These are phyloP conservation scores for Samia ricini DNA, from an alignment of 1,140 invertebrate species.

Conservation along the genomic window DNA sequence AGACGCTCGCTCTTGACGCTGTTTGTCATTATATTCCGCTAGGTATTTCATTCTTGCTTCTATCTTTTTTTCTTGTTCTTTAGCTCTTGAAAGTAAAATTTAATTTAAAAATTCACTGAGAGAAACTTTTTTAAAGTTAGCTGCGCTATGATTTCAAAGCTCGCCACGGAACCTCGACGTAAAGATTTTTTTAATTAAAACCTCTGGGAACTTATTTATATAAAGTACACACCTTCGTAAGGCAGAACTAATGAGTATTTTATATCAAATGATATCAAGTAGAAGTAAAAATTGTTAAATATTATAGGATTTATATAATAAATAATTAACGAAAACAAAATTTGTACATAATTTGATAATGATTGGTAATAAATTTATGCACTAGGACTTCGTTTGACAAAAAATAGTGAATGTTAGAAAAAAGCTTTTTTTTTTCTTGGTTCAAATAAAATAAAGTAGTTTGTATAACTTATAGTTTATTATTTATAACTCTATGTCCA, in stretches of 20 bases:
- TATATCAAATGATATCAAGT: too few relatives aligned
- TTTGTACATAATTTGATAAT: too few relatives aligned
- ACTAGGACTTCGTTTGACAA: too few relatives aligned
- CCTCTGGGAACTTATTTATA: background rate
- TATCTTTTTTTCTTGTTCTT: conserved; percentile 64
- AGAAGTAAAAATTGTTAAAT: too few relatives aligned
- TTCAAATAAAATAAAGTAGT: too few relatives aligned
- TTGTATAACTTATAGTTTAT: too few relatives aligned
- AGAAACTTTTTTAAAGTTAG: background rate
- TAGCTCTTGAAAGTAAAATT: conserved; percentile 39
- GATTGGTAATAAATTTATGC: too few relatives aligned
- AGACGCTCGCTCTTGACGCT: conserved; percentile 51
- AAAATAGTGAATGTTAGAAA: too few relatives aligned
- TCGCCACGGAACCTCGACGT: background rate
- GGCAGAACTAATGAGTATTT: background rate
- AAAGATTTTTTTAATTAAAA: background rate
- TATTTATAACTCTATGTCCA: too few relatives aligned
- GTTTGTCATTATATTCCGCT: conserved; percentile 59
- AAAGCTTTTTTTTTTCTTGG: too few relatives aligned
- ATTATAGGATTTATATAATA: too few relatives aligned
- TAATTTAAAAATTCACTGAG: background rate
- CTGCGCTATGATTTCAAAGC: background rate
- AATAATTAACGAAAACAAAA: too few relatives aligned
- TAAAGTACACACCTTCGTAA: background rate
- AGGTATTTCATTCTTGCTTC: conserved; percentile 60